Conservation (phyloP, 1,140 invertebrate genomes). For the Drosophila pectinifera region DNA sequence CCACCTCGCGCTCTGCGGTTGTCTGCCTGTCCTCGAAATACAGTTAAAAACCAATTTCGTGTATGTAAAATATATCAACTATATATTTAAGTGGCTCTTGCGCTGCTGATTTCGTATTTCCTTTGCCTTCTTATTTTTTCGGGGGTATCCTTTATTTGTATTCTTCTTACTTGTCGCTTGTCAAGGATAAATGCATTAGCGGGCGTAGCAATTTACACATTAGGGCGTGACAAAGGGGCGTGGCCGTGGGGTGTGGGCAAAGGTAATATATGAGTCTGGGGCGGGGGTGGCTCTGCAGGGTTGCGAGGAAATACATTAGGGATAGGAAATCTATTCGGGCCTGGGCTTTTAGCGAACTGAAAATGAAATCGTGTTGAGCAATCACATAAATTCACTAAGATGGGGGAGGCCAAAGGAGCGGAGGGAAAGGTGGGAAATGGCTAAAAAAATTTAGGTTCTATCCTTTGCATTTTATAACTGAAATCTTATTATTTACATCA, state of each 20-base stretch:
- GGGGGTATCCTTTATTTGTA: constrained; percentile 41
- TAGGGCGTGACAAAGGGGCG: constrained; percentile 54
- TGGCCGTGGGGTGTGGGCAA: constrained; percentile 23
- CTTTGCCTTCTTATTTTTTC: constrained; percentile 10
- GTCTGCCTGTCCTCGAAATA: constrained; percentile 48
- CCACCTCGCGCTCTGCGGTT: constrained; percentile 41
- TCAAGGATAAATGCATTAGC: constrained; percentile 68
- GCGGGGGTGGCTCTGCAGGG: neutral
- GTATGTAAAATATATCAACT: constrained; percentile 83
- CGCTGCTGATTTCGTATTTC: constrained; percentile 42
- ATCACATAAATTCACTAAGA: constrained; percentile 37
- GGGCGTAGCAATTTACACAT: constrained; percentile 65
- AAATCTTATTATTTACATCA: no score
- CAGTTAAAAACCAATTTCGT: constrained; percentile 82
- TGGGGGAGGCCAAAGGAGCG: neutral
- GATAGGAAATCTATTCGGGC: constrained; percentile 35
- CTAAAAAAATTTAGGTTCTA: no score
- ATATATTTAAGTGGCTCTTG: constrained; percentile 77
- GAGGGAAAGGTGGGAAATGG: neutral
- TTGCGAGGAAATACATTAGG: constrained; percentile 39
- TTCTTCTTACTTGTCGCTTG: constrained; percentile 61
- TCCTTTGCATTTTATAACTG: no score
- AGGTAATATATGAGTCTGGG: constrained; percentile 58
- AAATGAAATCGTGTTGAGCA: constrained; percentile 31
- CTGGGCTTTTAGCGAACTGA: constrained; percentile 18